phyloP scores from a whole-genome alignment of 2,797 vertebrate species.

The Muraenolepis orangiensis region DNA sequence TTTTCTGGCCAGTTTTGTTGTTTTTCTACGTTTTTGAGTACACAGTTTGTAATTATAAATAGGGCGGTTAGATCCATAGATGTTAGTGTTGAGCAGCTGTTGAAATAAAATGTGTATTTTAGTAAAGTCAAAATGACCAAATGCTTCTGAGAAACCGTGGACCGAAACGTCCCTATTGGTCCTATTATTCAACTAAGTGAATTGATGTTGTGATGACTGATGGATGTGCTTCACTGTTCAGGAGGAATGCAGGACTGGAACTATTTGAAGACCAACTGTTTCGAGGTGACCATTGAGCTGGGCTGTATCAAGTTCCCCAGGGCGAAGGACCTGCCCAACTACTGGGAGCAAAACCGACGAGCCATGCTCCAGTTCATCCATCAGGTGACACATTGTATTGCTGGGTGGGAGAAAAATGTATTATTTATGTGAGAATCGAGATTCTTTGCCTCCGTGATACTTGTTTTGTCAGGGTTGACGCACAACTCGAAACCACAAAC shows the following conservation, averaged over 20 bases:
- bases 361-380: conserved; percentile 91
- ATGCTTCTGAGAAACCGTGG: background rate
- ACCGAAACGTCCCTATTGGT: background rate
- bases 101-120: background rate
- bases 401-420: background rate
- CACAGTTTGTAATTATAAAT: no score
- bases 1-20: background rate
- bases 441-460: background rate
- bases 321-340: conserved; percentile 80
- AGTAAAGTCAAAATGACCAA: background rate
- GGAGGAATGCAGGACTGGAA: conserved; percentile 99
- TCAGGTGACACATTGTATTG: conserved; percentile 73
- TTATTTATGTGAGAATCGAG: background rate
- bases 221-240: conserved; percentile 42
- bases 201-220: background rate
- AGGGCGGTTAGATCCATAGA: no score
- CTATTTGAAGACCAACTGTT: conserved; percentile 96
- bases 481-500: no score
- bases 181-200: background rate
- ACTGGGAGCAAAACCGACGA: conserved; percentile 87
- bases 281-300: conserved; percentile 96
- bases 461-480: no score
- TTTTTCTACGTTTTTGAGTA: background rate
- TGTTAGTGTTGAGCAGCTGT: no score
- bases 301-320: conserved; percentile 91